Conservation (phyloP, 2,113 vertebrate genomes). For the Azemiops feae region DNA sequence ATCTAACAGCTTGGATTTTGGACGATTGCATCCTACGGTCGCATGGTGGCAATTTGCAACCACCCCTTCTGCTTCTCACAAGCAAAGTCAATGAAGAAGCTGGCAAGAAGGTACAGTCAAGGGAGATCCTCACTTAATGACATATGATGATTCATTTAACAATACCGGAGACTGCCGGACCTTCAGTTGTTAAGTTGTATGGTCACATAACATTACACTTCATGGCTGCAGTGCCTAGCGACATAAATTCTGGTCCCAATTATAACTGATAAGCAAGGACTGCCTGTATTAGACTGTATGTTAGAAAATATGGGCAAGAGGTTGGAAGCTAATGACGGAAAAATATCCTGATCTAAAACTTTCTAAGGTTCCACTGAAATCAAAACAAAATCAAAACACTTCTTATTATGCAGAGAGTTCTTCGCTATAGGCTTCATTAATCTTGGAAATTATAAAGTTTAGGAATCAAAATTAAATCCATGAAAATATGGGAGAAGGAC, state of each 20-base stretch:
- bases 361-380: background rate
- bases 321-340: background rate
- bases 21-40: background rate
- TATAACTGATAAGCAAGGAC: background rate
- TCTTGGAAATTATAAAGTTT: background rate
- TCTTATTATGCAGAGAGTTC: background rate
- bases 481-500: background rate
- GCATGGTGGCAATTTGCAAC: background rate
- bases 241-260: background rate
- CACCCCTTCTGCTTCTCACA: background rate
- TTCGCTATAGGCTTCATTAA: background rate
- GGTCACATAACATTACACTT: background rate
- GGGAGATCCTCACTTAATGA: background rate
- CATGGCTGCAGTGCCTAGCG: fast-evolving
- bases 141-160: background rate
- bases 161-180: background rate
- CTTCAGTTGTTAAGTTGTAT: background rate
- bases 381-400: background rate
- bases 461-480: background rate
- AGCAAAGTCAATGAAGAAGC: background rate
- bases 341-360: background rate
- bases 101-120: background rate
- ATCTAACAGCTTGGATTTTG: background rate
- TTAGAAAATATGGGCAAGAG: background rate
- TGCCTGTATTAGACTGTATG: background rate